Evolutionary conservation across 1,140 invertebrate species (phyloP).

Genomic region (Achroia grisella): DNA sequence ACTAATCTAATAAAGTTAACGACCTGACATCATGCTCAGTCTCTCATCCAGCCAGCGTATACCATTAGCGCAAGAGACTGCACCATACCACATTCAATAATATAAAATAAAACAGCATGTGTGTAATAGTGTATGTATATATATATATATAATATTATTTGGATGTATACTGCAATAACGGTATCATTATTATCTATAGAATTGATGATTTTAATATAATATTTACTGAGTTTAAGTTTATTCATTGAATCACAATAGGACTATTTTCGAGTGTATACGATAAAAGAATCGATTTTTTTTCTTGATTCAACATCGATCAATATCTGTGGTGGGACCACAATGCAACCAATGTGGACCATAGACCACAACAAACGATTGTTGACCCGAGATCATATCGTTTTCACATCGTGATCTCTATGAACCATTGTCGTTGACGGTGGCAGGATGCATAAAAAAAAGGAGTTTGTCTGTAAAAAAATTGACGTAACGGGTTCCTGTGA

Average conservation of each 20-base stretch:
- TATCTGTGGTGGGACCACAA: constrained; percentile 29
- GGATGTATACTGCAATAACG: too few species aligned
- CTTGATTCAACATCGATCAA: constrained; percentile 29
- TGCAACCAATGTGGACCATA: constrained; percentile 6
- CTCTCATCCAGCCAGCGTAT: too few species aligned
- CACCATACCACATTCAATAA: too few species aligned
- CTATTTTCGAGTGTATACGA: not conserved
- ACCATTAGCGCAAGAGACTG: too few species aligned
- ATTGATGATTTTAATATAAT: too few species aligned
- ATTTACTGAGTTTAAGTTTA: too few species aligned
- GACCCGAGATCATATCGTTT: constrained; percentile 46
- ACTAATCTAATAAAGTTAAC: too few species aligned
- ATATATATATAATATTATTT: too few species aligned
- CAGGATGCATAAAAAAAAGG: constrained; percentile 24
- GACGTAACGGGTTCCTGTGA: constrained; percentile 1
- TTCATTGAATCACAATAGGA: not conserved
- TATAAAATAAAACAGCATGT: too few species aligned
- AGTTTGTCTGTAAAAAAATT: not conserved
- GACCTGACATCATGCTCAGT: too few species aligned
- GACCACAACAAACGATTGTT: constrained; percentile 41
- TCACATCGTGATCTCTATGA: constrained; percentile 25
- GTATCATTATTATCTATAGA: too few species aligned
- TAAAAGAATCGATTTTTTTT: constrained; percentile 26
- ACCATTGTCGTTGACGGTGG: constrained; percentile 27
- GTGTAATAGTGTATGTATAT: too few species aligned